These are phyloP conservation scores for Xyrauchen texanus DNA, from an alignment of 2,113 vertebrate genomes.

Conservation along the genomic window DNA sequence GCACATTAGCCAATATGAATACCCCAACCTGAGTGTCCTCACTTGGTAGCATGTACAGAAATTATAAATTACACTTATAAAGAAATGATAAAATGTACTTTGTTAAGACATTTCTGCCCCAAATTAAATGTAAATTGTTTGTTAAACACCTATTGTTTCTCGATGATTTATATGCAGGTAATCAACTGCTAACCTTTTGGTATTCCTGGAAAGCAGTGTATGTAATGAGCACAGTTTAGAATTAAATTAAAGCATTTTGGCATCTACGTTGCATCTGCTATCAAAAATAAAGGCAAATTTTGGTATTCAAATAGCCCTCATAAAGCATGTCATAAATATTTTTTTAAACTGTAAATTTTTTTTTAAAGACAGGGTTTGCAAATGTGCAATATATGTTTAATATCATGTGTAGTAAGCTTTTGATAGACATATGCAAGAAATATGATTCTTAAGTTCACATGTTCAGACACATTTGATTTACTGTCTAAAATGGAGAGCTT, in stretches of 20 bases:
- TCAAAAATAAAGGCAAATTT: not conserved
- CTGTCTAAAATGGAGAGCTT: not conserved
- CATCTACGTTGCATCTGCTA: not conserved
- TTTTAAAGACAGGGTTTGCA: too few relatives aligned
- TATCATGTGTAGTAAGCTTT: too few relatives aligned
- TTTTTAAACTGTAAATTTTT: not conserved
- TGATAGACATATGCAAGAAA: too few relatives aligned
- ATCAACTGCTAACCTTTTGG: not conserved
- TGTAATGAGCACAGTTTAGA: not conserved
- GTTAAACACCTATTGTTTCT: not conserved
- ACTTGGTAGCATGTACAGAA: constrained; percentile 13
- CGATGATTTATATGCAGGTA: constrained; percentile 7
- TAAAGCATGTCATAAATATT: not conserved
- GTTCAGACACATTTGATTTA: not conserved
- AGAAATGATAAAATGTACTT: not conserved
- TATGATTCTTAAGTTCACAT: not conserved
- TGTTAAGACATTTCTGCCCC: not conserved
- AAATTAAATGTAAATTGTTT: not conserved
- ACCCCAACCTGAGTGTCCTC: not conserved
- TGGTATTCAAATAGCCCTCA: not conserved
- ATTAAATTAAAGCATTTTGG: not conserved
- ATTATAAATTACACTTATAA: not conserved
- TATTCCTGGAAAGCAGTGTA: constrained; percentile 13
- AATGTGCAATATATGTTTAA: too few relatives aligned
- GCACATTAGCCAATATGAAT: constrained; percentile 15